A percentile compares a stretch with the other conserved stretches of the same genome.
phyloP scores from a whole-genome alignment of 2,113 vertebrate species.

The Falco punctatus region DNA sequence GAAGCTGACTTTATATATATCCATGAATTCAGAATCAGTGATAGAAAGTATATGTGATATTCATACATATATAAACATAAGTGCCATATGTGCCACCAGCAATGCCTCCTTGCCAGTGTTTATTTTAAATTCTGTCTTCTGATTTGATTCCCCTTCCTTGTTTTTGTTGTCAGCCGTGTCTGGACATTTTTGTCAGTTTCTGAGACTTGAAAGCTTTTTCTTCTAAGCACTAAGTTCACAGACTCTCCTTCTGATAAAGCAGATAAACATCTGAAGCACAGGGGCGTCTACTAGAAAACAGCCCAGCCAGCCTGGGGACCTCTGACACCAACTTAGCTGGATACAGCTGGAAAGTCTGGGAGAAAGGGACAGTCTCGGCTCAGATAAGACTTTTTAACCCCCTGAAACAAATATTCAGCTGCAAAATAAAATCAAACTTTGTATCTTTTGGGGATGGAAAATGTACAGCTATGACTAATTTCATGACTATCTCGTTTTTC shows the following conservation, averaged over 20 bases:
- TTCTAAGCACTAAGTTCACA: background rate
- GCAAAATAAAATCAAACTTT: background rate
- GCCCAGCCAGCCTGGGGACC: background rate
- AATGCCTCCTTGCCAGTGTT: background rate
- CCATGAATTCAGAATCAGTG: background rate
- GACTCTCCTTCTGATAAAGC: background rate
- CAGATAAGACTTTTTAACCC: slow-evolving; percentile 8
- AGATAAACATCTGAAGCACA: slow-evolving; percentile 23
- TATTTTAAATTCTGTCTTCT: background rate
- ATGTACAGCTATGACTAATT: background rate
- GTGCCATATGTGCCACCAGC: background rate
- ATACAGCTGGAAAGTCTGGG: background rate
- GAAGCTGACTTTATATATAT: background rate
- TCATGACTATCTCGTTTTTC: background rate
- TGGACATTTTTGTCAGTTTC: background rate
- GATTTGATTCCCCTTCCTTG: background rate
- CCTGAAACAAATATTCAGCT: background rate
- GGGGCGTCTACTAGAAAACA: background rate
- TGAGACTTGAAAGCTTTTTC: background rate
- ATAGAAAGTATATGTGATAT: background rate
- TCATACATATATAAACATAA: background rate
- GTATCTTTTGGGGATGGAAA: background rate
- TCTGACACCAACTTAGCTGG: background rate
- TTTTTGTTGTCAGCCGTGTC: background rate
- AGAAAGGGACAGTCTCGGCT: background rate